These are phyloP conservation scores for Drosophila ironensis DNA, from an alignment of 1,140 invertebrate genomes.

Conservation along the genomic window DNA sequence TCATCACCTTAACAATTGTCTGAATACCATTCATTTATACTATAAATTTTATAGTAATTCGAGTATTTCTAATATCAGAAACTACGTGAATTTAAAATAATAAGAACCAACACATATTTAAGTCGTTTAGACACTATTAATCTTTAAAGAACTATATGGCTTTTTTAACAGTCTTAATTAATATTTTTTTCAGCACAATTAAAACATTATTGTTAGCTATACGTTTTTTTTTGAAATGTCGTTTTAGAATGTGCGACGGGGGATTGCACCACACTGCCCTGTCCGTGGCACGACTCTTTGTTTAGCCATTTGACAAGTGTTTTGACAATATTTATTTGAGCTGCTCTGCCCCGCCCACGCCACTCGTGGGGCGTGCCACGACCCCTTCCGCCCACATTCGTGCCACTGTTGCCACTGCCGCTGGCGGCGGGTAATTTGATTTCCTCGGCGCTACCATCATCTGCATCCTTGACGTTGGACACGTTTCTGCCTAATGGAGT, in stretches of 20 bases:
- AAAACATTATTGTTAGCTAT: no score
- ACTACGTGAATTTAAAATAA: no score
- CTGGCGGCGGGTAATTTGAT: constrained; percentile 77
- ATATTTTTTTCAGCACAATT: no score
- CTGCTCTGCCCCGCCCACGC: constrained; percentile 21
- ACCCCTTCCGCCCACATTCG: not conserved
- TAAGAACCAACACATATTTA: no score
- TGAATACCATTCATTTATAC: no score
- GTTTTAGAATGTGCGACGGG: constrained; percentile 6
- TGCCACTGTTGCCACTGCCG: constrained; percentile 7
- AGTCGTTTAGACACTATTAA: no score
- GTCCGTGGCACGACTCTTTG: constrained; percentile 38
- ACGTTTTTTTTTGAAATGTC: no score
- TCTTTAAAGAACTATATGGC: no score
- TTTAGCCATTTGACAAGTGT: constrained; percentile 79
- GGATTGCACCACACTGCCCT: not conserved
- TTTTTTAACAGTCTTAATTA: no score
- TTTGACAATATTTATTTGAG: constrained; percentile 79
- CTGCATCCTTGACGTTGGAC: constrained; percentile 62
- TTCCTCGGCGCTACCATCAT: constrained; percentile 53
- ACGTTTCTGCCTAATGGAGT: constrained; percentile 80
- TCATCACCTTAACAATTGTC: no score
- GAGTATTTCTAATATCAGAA: no score
- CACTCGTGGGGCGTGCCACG: not conserved
- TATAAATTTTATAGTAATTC: no score